phyloP scores from a whole-genome alignment of 2,888 invertebrate species.

The Thelaira solivaga region DNA sequence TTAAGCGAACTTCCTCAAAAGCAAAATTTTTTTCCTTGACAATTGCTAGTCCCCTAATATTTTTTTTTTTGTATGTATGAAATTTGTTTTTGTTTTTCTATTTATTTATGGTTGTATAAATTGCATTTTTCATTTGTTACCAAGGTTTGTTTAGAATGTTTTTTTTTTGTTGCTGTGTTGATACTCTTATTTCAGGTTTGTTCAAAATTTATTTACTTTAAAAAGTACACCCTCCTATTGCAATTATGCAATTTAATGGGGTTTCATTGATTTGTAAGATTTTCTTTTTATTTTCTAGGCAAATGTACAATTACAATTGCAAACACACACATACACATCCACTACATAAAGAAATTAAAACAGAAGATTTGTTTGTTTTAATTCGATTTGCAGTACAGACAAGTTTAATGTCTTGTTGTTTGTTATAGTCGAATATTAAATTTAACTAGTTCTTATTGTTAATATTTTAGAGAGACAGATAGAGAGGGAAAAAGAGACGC shows the following conservation, averaged over 20 bases:
- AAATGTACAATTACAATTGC: background rate
- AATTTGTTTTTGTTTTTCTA: slow-evolving; percentile 15
- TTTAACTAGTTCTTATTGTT: background rate
- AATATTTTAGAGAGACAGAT: background rate
- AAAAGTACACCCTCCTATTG: slow-evolving; percentile 37
- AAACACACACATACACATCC: no score
- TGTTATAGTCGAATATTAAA: background rate
- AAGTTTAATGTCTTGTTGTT: slow-evolving; percentile 26
- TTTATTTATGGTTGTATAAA: slow-evolving; percentile 33
- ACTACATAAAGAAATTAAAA: background rate
- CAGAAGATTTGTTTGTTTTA: slow-evolving; percentile 17
- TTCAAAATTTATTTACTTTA: slow-evolving; percentile 4
- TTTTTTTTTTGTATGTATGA: background rate
- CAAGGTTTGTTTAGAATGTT: slow-evolving; percentile 47
- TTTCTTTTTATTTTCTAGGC: no score
- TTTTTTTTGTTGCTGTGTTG: slow-evolving; percentile 1
- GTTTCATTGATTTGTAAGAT: slow-evolving; percentile 36
- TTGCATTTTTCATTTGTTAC: slow-evolving; percentile 55
- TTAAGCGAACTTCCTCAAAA: no score
- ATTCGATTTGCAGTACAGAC: slow-evolving; percentile 26
- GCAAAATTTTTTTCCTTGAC: no score
- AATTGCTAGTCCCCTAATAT: slow-evolving; percentile 12
- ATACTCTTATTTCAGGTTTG: slow-evolving; percentile 4
- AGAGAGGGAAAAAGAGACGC: no score
- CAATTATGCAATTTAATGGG: slow-evolving; percentile 59